Evolutionary conservation across 2,113 vertebrate genomes (phyloP).

Genomic region (Cathartes aura): DNA sequence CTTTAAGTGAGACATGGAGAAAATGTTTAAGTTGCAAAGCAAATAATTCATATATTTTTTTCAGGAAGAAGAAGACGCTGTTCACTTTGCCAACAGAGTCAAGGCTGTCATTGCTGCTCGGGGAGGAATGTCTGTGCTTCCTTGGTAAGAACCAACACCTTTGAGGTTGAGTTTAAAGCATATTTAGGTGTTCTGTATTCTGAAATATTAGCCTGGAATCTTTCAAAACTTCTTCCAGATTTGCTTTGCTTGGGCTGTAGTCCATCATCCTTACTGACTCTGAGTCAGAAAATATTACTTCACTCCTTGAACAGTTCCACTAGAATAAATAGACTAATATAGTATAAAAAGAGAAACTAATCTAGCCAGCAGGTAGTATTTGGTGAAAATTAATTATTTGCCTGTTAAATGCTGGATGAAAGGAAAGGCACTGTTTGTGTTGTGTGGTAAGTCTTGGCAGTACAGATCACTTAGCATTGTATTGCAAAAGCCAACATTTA

Average conservation of each 20-base stretch:
- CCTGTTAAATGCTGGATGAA: background rate
- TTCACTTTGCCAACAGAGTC: slow-evolving; percentile 91
- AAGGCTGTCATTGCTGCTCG: slow-evolving; percentile 88
- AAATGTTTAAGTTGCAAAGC: background rate
- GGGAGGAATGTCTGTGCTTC: slow-evolving; percentile 87
- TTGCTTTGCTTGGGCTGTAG: background rate
- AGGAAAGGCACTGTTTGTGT: background rate
- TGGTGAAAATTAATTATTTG: background rate
- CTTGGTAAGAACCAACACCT: slow-evolving; percentile 81
- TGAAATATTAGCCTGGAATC: background rate
- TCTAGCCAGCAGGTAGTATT: background rate
- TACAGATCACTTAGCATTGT: background rate
- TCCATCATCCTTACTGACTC: background rate
- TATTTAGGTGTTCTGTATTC: background rate
- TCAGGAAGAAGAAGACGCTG: slow-evolving; percentile 88
- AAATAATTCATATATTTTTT: background rate
- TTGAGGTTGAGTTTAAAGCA: background rate
- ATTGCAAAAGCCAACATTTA: background rate
- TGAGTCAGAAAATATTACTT: background rate
- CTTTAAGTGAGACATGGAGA: background rate
- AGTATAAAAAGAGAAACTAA: background rate
- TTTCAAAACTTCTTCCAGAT: background rate
- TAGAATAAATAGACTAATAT: background rate
- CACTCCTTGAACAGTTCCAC: background rate
- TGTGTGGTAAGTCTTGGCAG: background rate